Evolutionary conservation across 2,113 vertebrate genomes (phyloP), one percentile per base, ranked within the genome.

Genomic region (Megaptera novaeangliae): DNA sequence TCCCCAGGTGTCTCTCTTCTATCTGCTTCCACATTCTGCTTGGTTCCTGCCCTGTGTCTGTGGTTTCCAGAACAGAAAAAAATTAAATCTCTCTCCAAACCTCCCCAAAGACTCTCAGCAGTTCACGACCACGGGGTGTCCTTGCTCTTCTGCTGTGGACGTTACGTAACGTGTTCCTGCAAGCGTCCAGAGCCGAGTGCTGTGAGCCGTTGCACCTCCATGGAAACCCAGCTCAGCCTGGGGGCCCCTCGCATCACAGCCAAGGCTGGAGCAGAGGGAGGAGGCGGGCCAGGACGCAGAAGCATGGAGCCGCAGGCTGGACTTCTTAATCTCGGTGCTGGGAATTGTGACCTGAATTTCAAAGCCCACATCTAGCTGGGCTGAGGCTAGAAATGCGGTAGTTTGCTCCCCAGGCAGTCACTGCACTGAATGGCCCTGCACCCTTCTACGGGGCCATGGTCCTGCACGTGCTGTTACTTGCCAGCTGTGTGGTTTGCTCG

Each of bases 211-310:
- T 2, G 21, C 44, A 21, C 23, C 46, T 61, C 66, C 88, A 13
- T 36, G 96, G 83, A 52, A 41, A 49, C 59, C 29, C 0, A 0
- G 11, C 31, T 20, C 36, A 0, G 46, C 27, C 27, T 2, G 3
- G 25, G 8, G 6, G 57, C 57, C 11, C 46, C 8, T 31, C 29
- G 59, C 0, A 11, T 10, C 0, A 4, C 63, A 3, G 25, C 31
- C 10, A 11, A 11, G 52, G 90, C 63, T 18, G 27, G 29, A 63
- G 49, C 85, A 20, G 3, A 46, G 21, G 27, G 41, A 39, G 6
- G 20, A 31, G 21, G 20, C 6, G 29, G 3, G 17, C 59, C 72
- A 1, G 49, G 46, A n/a, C 0, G 0, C 0, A 1, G 46, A 39
- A 46, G 9, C 34, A 6, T 46, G 11, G 46, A 31, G 25, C 29